Evolutionary conservation across 2,888 invertebrate genomes (phyloP).

Genomic region (Drosophila atripex): DNA sequence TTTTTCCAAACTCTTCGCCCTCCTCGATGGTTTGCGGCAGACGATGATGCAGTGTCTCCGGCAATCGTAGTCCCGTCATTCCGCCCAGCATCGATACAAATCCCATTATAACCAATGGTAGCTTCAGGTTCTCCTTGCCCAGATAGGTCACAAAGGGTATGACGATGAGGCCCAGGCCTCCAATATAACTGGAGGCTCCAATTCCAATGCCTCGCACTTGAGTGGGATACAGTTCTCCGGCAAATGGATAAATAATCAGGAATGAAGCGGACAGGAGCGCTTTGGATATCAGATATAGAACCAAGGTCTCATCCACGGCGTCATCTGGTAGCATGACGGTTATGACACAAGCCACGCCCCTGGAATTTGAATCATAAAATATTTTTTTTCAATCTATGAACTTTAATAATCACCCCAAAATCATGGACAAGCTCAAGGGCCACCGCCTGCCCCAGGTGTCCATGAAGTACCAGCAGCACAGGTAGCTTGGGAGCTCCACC

Average conservation of each 20-base stretch:
- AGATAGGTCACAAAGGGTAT: conserved; percentile 96
- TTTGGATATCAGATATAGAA: conserved; percentile 92
- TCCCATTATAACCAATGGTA: conserved; percentile 94
- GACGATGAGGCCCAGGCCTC: conserved; percentile 93
- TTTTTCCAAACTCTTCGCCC: conserved; percentile 93
- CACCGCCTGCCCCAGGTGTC: conserved; percentile 94
- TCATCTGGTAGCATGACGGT: conserved; percentile 93
- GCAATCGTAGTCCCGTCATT: conserved; percentile 90
- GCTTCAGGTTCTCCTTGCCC: conserved; percentile 92
- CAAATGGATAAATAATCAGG: conserved; percentile 95
- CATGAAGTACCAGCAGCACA: conserved; percentile 95
- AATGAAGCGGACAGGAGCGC: conserved; percentile 95
- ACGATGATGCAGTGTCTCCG: conserved; percentile 93
- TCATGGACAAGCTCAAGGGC: conserved; percentile 94
- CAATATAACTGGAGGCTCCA: conserved; percentile 95
- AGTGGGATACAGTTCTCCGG: conserved; percentile 95
- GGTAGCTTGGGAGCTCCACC: conserved; percentile 95
- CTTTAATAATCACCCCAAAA: conserved; percentile 88
- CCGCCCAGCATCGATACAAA: conserved; percentile 92
- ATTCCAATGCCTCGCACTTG: conserved; percentile 95
- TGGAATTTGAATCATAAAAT: conserved; percentile 72
- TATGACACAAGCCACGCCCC: conserved; percentile 92
- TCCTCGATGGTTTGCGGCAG: conserved; percentile 94
- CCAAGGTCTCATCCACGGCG: conserved; percentile 89
- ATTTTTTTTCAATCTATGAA: conserved; percentile 85